Evolutionary conservation across 2,113 vertebrate species (phyloP), one percentile per base, ranked within the genome.

Genomic region (Erythrocercus mccallii): DNA sequence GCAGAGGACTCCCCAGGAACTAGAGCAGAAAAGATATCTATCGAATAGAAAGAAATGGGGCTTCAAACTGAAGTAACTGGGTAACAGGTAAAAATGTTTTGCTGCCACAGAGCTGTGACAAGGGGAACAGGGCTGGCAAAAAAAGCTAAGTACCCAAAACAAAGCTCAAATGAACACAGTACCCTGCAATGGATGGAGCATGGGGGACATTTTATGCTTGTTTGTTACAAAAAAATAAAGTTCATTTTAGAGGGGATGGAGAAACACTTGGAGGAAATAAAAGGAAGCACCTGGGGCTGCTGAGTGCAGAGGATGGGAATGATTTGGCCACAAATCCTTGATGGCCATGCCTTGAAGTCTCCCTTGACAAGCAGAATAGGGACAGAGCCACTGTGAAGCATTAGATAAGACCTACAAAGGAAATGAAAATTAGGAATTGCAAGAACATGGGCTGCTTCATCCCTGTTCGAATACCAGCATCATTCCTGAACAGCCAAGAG

Each of bases 401-500:
- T 60, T 78, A 66, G 40, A 33, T 72, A 90, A 82, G 10, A 25
- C 56, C 62, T 42, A 33, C 19, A 70, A 84, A 60, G 40, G 30
- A 87, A 94, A 85, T 60, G 6, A 76, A 92, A 90, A 80, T 72
- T 61, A 83, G 27, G 87, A 87, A 80, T 73, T 45, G 18, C 42
- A 87, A 42, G 33, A 92, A 85, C 21, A 22, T 57, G 18, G 23
- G 20, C 37, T 76, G 9, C 30, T 85, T 92, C 74, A 61, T 82
- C 24, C 31, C 31, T 61, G 16, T 92, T 92, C 10, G 28, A 88
- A 82, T 28, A 85, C 30, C 89, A 95, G 23, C 45, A 12, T 72
- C 89, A 81, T 79, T 94, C 50, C 70, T 85, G 60, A 85, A 47
- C 23, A 90, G 70, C 84, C 78, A 82, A 91, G 78, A 94, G 93